Conservation (phyloP, 1,140 invertebrate species). For the Ips typographus region DNA sequence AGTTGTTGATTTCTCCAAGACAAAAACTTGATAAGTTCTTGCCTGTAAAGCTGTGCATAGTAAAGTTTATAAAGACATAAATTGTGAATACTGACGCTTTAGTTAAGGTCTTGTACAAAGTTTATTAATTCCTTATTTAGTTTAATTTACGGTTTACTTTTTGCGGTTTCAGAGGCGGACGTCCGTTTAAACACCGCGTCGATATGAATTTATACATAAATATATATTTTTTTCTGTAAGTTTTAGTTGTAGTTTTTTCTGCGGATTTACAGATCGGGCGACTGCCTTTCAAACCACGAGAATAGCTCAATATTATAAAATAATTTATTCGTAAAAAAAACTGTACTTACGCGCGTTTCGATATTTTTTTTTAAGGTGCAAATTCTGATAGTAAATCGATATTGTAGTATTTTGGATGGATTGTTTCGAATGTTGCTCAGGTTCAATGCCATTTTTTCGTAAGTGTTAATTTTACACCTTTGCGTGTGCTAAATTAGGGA, state of each 20-base stretch:
- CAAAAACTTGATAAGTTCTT: conserved; percentile 17
- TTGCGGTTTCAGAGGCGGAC: conserved; percentile 21
- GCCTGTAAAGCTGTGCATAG: conserved; percentile 33
- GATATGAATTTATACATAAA: conserved; percentile 3
- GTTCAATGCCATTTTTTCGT: too few relatives aligned
- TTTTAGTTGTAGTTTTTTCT: neutral
- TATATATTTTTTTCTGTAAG: conserved; percentile 26
- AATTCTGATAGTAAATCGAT: too few relatives aligned
- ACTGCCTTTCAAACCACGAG: conserved; percentile 26
- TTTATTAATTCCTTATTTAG: conserved; percentile 36
- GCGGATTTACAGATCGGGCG: neutral
- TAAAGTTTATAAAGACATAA: conserved; percentile 40
- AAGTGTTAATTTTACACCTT: too few relatives aligned
- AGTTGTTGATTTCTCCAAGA: conserved; percentile 30
- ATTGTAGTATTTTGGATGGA: too few relatives aligned
- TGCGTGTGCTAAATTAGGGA: too few relatives aligned
- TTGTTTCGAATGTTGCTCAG: too few relatives aligned
- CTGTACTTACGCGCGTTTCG: conserved; percentile 18
- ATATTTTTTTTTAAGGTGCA: too few relatives aligned
- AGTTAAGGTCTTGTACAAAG: conserved; percentile 40
- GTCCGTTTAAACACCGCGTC: neutral
- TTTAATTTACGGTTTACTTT: conserved; percentile 22
- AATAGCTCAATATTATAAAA: conserved; percentile 30
- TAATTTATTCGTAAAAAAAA: conserved; percentile 27
- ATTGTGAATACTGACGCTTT: conserved; percentile 36